phyloP scores from a whole-genome alignment of 1,140 invertebrate species.

The Pantala flavescens region DNA sequence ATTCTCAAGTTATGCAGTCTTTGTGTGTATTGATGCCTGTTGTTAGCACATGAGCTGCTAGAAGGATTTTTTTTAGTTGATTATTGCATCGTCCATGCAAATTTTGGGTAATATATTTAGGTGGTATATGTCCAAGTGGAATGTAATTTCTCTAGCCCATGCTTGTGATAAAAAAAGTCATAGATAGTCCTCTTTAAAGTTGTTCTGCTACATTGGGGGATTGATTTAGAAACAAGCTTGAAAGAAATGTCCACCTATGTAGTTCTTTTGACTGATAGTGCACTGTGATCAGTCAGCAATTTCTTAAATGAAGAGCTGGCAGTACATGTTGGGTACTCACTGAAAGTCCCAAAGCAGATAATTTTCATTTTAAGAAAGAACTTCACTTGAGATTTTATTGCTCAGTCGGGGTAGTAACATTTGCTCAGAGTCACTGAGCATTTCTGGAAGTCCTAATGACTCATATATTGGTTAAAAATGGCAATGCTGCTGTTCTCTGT shows the following conservation, averaged over 20 bases:
- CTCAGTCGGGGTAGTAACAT: background rate
- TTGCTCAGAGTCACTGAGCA: background rate
- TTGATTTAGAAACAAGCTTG: background rate
- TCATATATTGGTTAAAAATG: background rate
- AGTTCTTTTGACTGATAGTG: constrained; percentile 2
- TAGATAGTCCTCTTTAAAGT: background rate
- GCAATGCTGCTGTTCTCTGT: background rate
- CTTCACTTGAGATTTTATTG: background rate
- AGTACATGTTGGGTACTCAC: background rate
- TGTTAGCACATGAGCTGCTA: too few species aligned
- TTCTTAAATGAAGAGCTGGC: constrained; percentile 9
- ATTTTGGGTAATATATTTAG: background rate
- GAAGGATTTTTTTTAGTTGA: too few species aligned
- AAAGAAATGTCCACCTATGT: background rate
- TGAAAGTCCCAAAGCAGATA: background rate
- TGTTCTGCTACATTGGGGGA: background rate
- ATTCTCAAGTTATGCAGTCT: too few species aligned
- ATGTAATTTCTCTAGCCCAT: background rate
- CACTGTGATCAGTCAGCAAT: constrained; percentile 5
- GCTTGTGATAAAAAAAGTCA: constrained; percentile 1
- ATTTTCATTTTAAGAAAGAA: background rate
- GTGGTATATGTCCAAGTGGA: background rate
- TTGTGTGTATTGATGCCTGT: too few species aligned
- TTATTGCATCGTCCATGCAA: too few species aligned
- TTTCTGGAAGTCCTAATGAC: background rate